These are phyloP conservation scores for Philopotamus ludificatus DNA, from an alignment of 1,140 invertebrate species.

Conservation along the genomic window DNA sequence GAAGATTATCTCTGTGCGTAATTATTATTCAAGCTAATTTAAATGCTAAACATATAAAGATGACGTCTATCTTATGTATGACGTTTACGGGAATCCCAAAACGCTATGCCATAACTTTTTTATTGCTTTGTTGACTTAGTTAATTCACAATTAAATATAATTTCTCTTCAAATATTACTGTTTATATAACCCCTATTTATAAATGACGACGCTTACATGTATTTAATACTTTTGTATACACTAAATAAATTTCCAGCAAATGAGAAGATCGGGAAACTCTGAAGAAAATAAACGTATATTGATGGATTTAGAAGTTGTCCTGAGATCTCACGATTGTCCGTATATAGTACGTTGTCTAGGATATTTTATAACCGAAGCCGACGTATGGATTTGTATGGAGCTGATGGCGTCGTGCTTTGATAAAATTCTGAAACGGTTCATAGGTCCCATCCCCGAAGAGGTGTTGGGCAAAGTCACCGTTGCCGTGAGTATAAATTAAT, in stretches of 20 bases:
- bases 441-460: constrained; percentile 86
- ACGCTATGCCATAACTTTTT: too few species aligned
- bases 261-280: constrained; percentile 92
- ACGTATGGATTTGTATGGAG: constrained; percentile 93
- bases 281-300: constrained; percentile 98
- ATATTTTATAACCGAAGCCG: constrained; percentile 92
- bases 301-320: constrained; percentile 97
- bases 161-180: too few species aligned
- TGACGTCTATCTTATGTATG: too few species aligned
- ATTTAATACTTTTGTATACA: constrained; percentile 16
- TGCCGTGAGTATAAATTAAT: constrained; percentile 67
- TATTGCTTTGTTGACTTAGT: too few species aligned
- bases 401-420: constrained; percentile 98
- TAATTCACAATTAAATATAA: too few species aligned
- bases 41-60: too few species aligned
- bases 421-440: constrained; percentile 86
- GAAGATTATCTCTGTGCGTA: too few species aligned
- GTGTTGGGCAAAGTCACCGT: constrained; percentile 96
- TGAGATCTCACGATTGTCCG: constrained; percentile 94
- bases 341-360: constrained; percentile 97
- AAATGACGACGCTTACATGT: too few species aligned
- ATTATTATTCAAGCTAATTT: too few species aligned
- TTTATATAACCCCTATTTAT: too few species aligned
- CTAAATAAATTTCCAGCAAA: constrained; percentile 69
- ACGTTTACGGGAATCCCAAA: too few species aligned